Evolutionary conservation across 2,888 invertebrate species (phyloP).

Genomic region (Alviniconcha strummeri): DNA sequence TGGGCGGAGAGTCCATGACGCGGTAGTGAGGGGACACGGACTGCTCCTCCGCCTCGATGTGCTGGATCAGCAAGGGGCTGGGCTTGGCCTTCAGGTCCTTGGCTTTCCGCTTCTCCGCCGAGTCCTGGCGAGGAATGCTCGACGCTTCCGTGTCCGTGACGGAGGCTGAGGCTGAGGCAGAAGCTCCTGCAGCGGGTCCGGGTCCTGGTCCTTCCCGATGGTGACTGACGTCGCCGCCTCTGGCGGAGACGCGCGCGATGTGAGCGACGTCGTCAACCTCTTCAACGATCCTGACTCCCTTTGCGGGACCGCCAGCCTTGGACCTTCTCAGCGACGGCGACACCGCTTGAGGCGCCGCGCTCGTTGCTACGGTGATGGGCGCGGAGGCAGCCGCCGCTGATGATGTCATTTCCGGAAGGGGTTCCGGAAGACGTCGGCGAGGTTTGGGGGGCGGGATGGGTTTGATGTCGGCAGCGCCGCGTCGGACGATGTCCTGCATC

Average conservation of each 20-base stretch:
- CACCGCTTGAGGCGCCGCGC: slow-evolving; percentile 7
- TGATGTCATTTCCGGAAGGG: slow-evolving; percentile 55
- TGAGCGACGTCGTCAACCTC: not conserved
- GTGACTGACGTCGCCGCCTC: not conserved
- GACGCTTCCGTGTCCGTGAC: slow-evolving; percentile 1
- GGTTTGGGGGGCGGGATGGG: slow-evolving; percentile 53
- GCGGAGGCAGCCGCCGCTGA: slow-evolving; percentile 35
- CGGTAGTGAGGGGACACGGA: slow-evolving; percentile 66
- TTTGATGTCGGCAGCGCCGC: slow-evolving; percentile 43
- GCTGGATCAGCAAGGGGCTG: slow-evolving; percentile 58
- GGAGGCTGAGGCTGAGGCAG: not conserved
- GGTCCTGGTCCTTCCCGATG: not conserved
- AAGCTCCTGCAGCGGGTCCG: not conserved
- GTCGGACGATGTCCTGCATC: slow-evolving; percentile 44
- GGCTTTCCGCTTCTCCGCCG: slow-evolving; percentile 57
- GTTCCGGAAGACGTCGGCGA: slow-evolving; percentile 63
- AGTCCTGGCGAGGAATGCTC: slow-evolving; percentile 51
- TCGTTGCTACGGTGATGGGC: slow-evolving; percentile 8
- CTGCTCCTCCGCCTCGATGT: slow-evolving; percentile 62
- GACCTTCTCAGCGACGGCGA: slow-evolving; percentile 22
- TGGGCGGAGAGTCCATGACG: slow-evolving; percentile 68
- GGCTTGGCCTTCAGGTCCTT: slow-evolving; percentile 66
- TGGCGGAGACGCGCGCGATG: not conserved
- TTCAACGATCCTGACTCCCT: slow-evolving; percentile 15
- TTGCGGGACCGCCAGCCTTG: not conserved